Percentiles rank a stretch among this genome's conserved stretches.
These are phyloP conservation scores for Corynorhinus townsendii DNA, from an alignment of 2,113 vertebrate genomes.

Conservation along the genomic window DNA sequence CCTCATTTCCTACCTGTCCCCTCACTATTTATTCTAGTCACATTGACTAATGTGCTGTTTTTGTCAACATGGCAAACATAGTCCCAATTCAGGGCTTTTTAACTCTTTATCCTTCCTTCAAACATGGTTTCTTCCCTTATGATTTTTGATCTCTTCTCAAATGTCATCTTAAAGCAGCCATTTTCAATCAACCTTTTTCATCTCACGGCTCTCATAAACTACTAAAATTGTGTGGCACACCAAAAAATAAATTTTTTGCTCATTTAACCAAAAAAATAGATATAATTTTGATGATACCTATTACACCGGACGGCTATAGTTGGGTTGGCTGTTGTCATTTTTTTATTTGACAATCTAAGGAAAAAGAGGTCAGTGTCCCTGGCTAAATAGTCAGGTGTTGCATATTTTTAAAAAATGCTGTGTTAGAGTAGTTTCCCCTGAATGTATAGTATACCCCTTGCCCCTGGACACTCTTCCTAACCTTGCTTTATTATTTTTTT, in stretches of 20 bases:
- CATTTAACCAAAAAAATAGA: not conserved
- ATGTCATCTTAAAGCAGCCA: not conserved
- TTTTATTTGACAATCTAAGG: not conserved
- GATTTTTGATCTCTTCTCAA: not conserved
- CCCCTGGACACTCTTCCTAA: not conserved
- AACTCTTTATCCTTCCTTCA: not conserved
- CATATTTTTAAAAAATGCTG: not conserved
- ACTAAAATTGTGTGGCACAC: not conserved
- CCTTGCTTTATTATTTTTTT: not conserved
- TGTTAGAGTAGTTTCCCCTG: not conserved
- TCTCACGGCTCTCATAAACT: not conserved
- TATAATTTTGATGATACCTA: not conserved
- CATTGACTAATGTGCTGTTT: not conserved
- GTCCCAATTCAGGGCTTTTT: not conserved
- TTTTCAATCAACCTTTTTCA: not conserved
- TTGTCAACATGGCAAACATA: not conserved
- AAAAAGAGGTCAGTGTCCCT: not conserved
- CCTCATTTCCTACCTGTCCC: not conserved
- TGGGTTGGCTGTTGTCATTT: not conserved
- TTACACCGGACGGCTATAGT: not conserved
- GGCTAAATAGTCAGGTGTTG: not conserved
- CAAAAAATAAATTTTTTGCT: not conserved
- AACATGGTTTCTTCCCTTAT: not conserved
- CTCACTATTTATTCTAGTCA: not conserved
- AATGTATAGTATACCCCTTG: not conserved